Evolutionary conservation across 2,113 vertebrate species (phyloP).

Genomic region (Anolis sagrei): DNA sequence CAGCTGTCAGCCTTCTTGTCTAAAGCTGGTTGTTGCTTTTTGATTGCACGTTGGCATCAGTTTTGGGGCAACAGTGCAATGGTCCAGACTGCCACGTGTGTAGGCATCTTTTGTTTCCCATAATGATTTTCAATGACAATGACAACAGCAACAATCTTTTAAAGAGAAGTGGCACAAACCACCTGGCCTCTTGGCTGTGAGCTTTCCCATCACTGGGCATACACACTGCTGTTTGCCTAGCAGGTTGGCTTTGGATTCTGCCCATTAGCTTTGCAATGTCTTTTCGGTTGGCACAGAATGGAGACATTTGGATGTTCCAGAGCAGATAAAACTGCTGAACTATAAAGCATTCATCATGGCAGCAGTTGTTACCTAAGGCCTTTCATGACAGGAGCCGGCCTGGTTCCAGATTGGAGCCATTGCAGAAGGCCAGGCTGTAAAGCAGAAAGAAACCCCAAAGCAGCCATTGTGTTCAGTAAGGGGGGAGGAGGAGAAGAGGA

Average conservation of each 20-base stretch:
- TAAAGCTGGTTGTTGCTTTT: slow-evolving; percentile 30
- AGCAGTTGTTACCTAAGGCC: fast-evolving
- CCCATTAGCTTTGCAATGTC: slow-evolving; percentile 29
- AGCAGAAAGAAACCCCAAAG: slow-evolving; percentile 18
- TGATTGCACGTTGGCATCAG: slow-evolving; percentile 48
- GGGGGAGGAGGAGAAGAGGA: neutral
- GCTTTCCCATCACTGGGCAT: slow-evolving; percentile 4
- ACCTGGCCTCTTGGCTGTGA: slow-evolving; percentile 61
- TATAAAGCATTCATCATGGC: neutral
- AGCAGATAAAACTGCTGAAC: neutral
- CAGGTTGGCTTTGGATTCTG: neutral
- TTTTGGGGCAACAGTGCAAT: slow-evolving; percentile 27
- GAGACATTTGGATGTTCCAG: slow-evolving; percentile 6
- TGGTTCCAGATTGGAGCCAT: fast-evolving
- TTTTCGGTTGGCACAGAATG: slow-evolving; percentile 12
- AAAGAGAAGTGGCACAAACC: slow-evolving; percentile 31
- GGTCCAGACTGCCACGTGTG: slow-evolving; percentile 37
- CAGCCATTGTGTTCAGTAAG: slow-evolving; percentile 1
- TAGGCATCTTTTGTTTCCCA: slow-evolving; percentile 62
- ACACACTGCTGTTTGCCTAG: neutral
- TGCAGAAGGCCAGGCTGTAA: neutral
- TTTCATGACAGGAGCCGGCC: fast-evolving
- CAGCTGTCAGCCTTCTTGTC: fast-evolving
- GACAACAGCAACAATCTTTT: slow-evolving; percentile 3
- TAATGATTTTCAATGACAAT: slow-evolving; percentile 41